Evolutionary conservation across 30 jellyfish, hydroid and myxozoan species (phyloP).

Genomic region (Hydractinia echinata): DNA sequence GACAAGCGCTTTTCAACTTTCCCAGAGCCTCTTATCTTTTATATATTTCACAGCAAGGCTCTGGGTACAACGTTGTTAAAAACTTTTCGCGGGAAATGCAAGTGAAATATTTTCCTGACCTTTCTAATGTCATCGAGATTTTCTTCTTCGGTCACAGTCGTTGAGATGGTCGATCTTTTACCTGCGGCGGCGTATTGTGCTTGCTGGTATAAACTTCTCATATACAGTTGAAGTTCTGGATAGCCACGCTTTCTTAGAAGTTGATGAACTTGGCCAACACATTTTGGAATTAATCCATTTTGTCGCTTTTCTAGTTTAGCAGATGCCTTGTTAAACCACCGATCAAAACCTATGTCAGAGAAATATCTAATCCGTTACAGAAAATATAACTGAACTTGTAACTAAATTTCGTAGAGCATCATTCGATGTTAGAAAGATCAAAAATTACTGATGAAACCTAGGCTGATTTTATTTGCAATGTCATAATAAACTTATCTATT

Average conservation of each 20-base stretch:
- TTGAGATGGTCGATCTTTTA: neutral
- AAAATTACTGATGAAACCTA: too few relatives aligned
- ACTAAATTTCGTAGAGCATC: too few relatives aligned
- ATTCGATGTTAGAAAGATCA: too few relatives aligned
- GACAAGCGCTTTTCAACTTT: too few relatives aligned
- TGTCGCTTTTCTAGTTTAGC: neutral
- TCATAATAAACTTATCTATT: too few relatives aligned
- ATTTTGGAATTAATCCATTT: neutral
- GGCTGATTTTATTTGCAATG: too few relatives aligned
- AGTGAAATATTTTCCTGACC: neutral
- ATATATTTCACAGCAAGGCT: too few relatives aligned
- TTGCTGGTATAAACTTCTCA: conserved; percentile 1
- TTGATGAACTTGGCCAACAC: neutral
- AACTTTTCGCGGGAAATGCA: too few relatives aligned
- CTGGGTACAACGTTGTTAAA: too few relatives aligned
- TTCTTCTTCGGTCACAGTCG: conserved; percentile 12
- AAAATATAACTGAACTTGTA: too few relatives aligned
- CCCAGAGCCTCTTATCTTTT: too few relatives aligned
- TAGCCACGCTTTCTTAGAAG: conserved; percentile 3
- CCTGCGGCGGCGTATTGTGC: conserved; percentile 4
- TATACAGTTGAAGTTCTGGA: conserved; percentile 1
- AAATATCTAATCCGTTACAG: neutral
- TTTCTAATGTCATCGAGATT: conserved; percentile 16
- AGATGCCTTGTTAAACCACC: conserved; percentile 2
- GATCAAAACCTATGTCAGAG: neutral